phyloP scores from a whole-genome alignment of 92 coral and sea anemone species.

The Diadumene lineata region DNA sequence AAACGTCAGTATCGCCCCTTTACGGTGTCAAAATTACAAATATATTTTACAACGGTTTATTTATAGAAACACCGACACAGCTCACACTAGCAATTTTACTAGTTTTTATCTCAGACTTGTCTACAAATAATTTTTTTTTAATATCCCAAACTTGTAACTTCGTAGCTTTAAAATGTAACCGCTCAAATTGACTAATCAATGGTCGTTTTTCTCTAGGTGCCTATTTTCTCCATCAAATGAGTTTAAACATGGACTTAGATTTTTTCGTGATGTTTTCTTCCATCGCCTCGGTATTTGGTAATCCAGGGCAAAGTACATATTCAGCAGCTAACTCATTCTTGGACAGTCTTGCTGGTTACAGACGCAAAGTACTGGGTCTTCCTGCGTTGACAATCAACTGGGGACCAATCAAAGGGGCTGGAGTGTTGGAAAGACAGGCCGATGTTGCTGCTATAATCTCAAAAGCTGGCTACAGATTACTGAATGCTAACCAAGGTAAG shows the following conservation, averaged over 20 bases:
- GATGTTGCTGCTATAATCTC: conserved; percentile 44
- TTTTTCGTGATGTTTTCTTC: conserved; percentile 89
- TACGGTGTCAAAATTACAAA: no score
- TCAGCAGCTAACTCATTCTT: conserved; percentile 78
- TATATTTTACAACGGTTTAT: no score
- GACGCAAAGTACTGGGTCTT: conserved; percentile 66
- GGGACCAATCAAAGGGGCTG: conserved; percentile 90
- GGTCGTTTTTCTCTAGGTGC: conserved; percentile 46
- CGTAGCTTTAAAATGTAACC: no score
- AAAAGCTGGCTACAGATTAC: conserved; percentile 53
- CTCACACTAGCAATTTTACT: no score
- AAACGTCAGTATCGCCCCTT: no score
- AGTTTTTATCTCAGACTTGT: no score
- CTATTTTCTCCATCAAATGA: conserved; percentile 71
- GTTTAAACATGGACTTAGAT: conserved; percentile 75
- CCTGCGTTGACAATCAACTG: conserved; percentile 81
- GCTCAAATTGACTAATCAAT: no score
- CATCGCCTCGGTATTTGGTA: conserved; percentile 67
- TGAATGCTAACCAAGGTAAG: conserved; percentile 34
- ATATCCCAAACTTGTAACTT: no score
- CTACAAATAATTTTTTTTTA: no score
- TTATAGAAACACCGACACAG: no score
- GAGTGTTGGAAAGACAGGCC: conserved; percentile 52
- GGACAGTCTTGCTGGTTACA: conserved; percentile 66
- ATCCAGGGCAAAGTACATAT: conserved; percentile 65